These are phyloP conservation scores for Papilio aristodemus DNA, from an alignment of 1,140 invertebrate genomes.

Conservation along the genomic window DNA sequence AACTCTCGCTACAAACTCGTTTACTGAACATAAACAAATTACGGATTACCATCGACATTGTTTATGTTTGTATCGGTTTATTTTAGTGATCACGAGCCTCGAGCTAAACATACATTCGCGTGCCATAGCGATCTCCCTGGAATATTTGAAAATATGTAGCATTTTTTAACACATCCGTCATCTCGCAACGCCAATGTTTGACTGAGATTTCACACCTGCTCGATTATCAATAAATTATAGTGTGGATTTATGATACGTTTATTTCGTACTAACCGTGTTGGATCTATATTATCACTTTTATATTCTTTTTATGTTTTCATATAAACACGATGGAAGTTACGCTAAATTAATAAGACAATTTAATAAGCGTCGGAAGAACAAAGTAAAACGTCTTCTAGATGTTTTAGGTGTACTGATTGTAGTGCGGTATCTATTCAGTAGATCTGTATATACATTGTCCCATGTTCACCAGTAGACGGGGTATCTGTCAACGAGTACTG, in stretches of 20 bases:
- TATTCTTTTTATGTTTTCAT: background rate
- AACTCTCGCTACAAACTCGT: conserved; percentile 5
- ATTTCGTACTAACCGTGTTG: background rate
- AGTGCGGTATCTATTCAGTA: no score
- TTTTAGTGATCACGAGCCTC: conserved; percentile 12
- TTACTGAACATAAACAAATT: conserved; percentile 1
- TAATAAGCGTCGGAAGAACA: no score
- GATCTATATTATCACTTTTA: background rate
- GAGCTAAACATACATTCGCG: conserved; percentile 8
- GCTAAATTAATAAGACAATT: no score
- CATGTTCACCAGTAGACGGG: no score
- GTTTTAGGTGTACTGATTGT: no score
- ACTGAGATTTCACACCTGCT: conserved; percentile 6
- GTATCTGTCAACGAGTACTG: no score
- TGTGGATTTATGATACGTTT: background rate
- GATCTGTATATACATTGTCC: no score
- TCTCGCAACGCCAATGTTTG: background rate
- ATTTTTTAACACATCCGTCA: background rate
- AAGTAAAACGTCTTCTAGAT: no score
- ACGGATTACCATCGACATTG: conserved; percentile 18
- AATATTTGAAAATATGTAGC: conserved; percentile 7
- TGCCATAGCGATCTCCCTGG: background rate
- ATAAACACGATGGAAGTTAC: no score
- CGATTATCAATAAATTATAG: background rate
- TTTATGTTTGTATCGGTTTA: conserved; percentile 16